Evolutionary conservation across 2,797 vertebrate genomes (phyloP).

Genomic region (Rhodeus uyekii): DNA sequence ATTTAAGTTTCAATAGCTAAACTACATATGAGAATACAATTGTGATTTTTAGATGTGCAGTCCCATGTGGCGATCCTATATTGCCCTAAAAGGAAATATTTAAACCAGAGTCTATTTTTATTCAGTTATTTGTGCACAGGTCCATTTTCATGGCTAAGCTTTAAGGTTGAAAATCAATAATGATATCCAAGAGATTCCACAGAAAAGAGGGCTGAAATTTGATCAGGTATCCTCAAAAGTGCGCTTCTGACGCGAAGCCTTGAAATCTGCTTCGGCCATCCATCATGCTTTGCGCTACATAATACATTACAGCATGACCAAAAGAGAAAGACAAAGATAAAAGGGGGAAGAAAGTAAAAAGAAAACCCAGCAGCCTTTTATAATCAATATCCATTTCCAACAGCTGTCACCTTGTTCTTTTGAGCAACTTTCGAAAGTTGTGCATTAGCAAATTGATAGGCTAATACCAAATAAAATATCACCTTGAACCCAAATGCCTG

Average conservation of each 20-base stretch:
- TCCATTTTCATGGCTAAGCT: slow-evolving; percentile 55
- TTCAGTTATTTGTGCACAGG: slow-evolving; percentile 52
- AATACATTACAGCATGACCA: slow-evolving; percentile 61
- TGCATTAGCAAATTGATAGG: slow-evolving; percentile 78
- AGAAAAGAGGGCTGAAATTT: slow-evolving; percentile 60
- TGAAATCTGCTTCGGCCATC: slow-evolving; percentile 69
- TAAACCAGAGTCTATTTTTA: slow-evolving; percentile 49
- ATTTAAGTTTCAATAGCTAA: not conserved
- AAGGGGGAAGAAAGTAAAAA: slow-evolving; percentile 38
- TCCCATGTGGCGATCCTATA: not conserved
- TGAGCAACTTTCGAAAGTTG: slow-evolving; percentile 56
- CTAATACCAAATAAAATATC: slow-evolving; percentile 83
- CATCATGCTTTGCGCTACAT: slow-evolving; percentile 70
- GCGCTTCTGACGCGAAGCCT: slow-evolving; percentile 60
- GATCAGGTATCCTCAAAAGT: slow-evolving; percentile 65
- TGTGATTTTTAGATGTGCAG: not conserved
- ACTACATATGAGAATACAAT: not conserved
- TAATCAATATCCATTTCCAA: slow-evolving; percentile 84
- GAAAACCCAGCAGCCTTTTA: slow-evolving; percentile 69
- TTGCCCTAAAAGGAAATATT: slow-evolving; percentile 49
- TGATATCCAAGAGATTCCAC: slow-evolving; percentile 49
- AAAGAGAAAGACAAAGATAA: slow-evolving; percentile 52
- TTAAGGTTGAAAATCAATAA: slow-evolving; percentile 52
- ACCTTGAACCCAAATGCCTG: slow-evolving; percentile 75
- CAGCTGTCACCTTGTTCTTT: slow-evolving; percentile 76